phyloP scores from a whole-genome alignment of 1,140 invertebrate genomes.

The Bombus superbus region DNA sequence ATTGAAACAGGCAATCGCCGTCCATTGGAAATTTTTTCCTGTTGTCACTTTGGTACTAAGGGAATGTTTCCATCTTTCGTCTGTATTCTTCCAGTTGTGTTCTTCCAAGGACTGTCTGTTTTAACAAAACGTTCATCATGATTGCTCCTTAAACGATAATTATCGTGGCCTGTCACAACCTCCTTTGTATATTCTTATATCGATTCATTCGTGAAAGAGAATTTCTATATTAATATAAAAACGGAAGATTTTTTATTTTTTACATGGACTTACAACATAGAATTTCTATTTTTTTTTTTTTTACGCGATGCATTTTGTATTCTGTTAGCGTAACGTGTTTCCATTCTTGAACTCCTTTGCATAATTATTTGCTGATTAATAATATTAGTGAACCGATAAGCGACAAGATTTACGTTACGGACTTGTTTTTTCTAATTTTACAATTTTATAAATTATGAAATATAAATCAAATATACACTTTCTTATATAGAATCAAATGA shows the following conservation, averaged over 20 bases:
- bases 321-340: not conserved
- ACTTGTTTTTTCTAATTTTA: not conserved
- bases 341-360: not conserved
- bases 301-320: not conserved
- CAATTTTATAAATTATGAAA: not conserved
- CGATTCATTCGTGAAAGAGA: not conserved
- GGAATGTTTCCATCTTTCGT: conserved; percentile 12
- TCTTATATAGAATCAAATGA: too few species aligned
- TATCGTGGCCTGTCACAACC: not conserved
- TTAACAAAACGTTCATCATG: not conserved
- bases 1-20: conserved; percentile 38
- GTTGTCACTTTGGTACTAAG: not conserved
- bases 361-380: not conserved
- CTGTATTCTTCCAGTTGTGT: conserved; percentile 9
- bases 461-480: too few species aligned
- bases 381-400: not conserved
- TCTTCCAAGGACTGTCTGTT: conserved; percentile 11
- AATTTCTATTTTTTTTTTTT: conserved; percentile 39
- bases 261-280: not conserved
- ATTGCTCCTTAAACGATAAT: not conserved
- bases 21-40: conserved; percentile 26
- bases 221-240: not conserved
- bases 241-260: conserved; percentile 15
- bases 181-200: not conserved
- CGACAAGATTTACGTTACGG: not conserved